A percentile compares a stretch with the other conserved stretches of the same genome.
Evolutionary conservation across 1,140 invertebrate species (phyloP).

Genomic region (Lasioglossum baleicum): DNA sequence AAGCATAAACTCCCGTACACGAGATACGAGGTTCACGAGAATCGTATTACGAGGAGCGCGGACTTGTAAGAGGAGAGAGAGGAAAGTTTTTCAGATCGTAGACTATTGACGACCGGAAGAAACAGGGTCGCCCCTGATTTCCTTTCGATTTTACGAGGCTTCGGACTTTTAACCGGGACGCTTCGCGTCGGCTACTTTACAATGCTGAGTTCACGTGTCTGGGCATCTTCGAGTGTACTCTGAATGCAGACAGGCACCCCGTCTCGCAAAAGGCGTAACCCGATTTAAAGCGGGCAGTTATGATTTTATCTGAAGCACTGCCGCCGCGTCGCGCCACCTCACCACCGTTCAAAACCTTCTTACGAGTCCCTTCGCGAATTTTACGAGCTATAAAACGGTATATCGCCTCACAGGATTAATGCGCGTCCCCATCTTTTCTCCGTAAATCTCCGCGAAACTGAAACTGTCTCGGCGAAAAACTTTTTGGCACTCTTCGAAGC

Average conservation of each 20-base stretch:
- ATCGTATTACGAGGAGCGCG: no score
- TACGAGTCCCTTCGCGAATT: slow-evolving; percentile 2
- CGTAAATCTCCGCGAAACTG: not conserved
- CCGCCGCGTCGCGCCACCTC: no score
- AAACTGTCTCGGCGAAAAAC: not conserved
- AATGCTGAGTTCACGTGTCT: slow-evolving; percentile 11
- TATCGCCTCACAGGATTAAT: not conserved
- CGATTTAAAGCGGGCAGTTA: slow-evolving; percentile 20
- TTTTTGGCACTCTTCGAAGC: not conserved
- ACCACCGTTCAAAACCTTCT: not conserved
- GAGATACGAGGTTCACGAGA: no score
- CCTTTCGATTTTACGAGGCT: slow-evolving; percentile 13
- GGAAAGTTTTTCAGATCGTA: not conserved
- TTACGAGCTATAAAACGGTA: slow-evolving; percentile 25
- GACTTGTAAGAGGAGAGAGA: no score
- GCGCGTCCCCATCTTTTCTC: not conserved
- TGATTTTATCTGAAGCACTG: slow-evolving; percentile 17
- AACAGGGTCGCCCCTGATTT: not conserved
- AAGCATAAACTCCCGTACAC: no score
- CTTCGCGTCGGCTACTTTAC: not conserved
- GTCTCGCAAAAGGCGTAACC: not conserved
- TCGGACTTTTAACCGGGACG: not conserved
- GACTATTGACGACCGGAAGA: not conserved
- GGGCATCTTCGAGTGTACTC: not conserved
- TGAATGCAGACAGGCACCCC: not conserved